Base-by-base conservation (phyloP, 2,888 invertebrate species). In the Acanthosepion lycidas region DNA sequence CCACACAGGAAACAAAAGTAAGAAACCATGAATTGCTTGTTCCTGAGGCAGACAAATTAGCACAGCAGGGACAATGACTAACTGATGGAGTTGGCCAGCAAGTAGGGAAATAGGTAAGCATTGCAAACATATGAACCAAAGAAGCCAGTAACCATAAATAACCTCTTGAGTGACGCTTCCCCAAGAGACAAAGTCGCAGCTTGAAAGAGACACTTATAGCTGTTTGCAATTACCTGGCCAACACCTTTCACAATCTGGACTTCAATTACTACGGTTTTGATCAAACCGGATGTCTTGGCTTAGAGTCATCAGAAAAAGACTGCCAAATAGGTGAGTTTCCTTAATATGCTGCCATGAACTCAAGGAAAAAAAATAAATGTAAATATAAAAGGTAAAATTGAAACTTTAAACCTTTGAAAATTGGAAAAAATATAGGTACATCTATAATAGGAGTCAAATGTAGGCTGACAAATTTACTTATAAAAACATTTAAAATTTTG, bases 181-280 rank as follows among this genome's bases (percentile, higher is more conserved):
- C n/a, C 78, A 78, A 33, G 78, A 78, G 78, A 78, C 78, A n/a
- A 33, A 78, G 78, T 78, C 78, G 5, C 33, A n/a, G 78, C 78
- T n/a, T n/a, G 78, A 78, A 78, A 78, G 78, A 78, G 78, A 78
- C 78, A 78, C 78, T 78, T 78, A 78, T 78, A 78, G 78, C 78
- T n/a, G 78, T 78, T 78, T 33, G n/a, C 78, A 78, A 78, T 78
- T 78, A 78, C 78, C 78, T 33, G n/a, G n/a, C 18, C 78, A 78
- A 78, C 78, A 78, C 78, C 78, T 33, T 78, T 78, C 78, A 33
- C 5, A 78, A 78, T 78, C 15, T n/a, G 78, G 12, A n/a, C 33
- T 78, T 78, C 28, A 26, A 78, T 78, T 78, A 78, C 78, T 28
- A 78, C 28, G 28, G n/a, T 6, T 8, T 78, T 78, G n/a, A 78